These are phyloP conservation scores for Heliangelus exortis DNA, from an alignment of 2,797 vertebrate genomes.

Conservation along the genomic window DNA sequence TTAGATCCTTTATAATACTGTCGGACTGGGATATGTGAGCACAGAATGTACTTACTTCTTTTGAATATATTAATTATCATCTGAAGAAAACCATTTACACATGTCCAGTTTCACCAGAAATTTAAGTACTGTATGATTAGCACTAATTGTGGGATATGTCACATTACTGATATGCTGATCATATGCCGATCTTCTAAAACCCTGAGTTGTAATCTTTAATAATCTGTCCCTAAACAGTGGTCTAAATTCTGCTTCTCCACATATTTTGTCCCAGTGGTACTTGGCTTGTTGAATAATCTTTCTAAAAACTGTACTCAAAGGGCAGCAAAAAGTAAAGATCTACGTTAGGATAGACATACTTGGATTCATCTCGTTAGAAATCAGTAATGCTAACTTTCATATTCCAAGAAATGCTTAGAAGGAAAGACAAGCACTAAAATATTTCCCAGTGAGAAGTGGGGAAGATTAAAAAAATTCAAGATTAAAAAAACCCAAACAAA, in stretches of 20 bases:
- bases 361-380: background rate
- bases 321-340: slow-evolving; percentile 10
- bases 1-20: background rate
- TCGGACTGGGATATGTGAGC: background rate
- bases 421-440: background rate
- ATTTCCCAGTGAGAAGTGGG: background rate
- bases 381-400: background rate
- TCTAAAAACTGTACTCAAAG: slow-evolving; percentile 6
- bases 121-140: background rate
- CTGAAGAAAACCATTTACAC: background rate
- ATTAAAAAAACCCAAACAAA: too few relatives aligned
- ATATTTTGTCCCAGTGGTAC: background rate
- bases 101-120: background rate
- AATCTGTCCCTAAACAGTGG: background rate
- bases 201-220: slow-evolving; percentile 17
- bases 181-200: slow-evolving; percentile 32
- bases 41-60: background rate
- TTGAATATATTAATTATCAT: slow-evolving; percentile 4
- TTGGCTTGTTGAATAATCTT: slow-evolving; percentile 13
- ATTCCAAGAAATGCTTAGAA: background rate
- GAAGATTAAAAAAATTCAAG: background rate
- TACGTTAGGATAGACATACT: background rate
- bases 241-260: background rate
- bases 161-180: background rate
- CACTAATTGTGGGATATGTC: background rate